Evolutionary conservation across 2,797 vertebrate species (phyloP).

Genomic region (Morelia viridis): DNA sequence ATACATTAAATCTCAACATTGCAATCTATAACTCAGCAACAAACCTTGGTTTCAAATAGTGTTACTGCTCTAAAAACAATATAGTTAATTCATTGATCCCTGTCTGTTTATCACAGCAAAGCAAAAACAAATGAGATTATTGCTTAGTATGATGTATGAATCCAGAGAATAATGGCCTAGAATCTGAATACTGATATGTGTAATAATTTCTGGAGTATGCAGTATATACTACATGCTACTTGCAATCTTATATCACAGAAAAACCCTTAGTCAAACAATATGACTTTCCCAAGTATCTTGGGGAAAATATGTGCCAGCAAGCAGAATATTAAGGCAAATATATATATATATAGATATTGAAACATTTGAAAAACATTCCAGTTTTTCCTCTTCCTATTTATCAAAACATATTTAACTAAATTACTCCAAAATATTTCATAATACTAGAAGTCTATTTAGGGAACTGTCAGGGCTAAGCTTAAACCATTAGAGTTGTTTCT

Average conservation of each 20-base stretch:
- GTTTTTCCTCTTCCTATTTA: conserved; percentile 49
- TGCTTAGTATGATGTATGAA: not conserved
- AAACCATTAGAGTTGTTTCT: conserved; percentile 61
- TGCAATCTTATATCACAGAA: not conserved
- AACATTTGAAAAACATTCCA: conserved; percentile 41
- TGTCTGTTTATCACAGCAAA: not conserved
- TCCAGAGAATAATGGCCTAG: not conserved
- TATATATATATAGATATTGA: conserved; percentile 31
- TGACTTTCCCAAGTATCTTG: conserved; percentile 44
- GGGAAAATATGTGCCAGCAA: conserved; percentile 48
- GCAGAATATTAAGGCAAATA: not conserved
- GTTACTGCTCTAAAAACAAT: too few species aligned
- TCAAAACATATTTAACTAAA: conserved; percentile 63
- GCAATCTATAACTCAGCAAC: not conserved
- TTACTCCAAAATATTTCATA: conserved; percentile 45
- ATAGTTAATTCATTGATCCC: not conserved
- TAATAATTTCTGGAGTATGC: not conserved
- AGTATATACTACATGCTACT: not conserved
- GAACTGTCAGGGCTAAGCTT: conserved; percentile 54
- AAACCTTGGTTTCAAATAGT: too few species aligned
- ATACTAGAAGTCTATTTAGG: conserved; percentile 46
- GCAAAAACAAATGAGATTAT: not conserved
- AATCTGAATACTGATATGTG: not conserved
- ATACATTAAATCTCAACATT: not conserved
- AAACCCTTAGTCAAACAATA: not conserved